Conservation (phyloP, 1,140 invertebrate genomes). For the Oedothorax gibbosus region DNA sequence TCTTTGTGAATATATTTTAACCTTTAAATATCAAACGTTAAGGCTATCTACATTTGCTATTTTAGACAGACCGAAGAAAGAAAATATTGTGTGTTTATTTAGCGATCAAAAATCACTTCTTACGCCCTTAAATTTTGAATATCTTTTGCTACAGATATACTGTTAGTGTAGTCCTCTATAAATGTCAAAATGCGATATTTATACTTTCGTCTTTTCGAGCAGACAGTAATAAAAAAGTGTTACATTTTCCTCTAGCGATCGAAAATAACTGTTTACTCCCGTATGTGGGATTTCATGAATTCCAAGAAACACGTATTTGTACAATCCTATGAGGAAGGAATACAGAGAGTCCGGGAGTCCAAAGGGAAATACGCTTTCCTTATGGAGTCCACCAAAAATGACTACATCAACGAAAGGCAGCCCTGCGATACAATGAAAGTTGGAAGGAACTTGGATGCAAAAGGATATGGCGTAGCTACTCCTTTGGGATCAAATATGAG, state of each 20-base stretch:
- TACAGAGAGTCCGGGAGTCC: constrained; percentile 81
- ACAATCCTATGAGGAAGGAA: constrained; percentile 85
- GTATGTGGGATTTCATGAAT: constrained; percentile 98
- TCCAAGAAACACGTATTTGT: constrained; percentile 85
- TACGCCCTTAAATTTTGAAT: no score
- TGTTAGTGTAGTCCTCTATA: no score
- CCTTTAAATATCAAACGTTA: no score
- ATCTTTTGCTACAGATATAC: no score
- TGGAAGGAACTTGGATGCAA: constrained; percentile 89
- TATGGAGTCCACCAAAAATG: constrained; percentile 93
- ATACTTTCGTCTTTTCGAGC: no score
- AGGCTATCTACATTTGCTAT: no score
- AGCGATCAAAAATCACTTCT: no score
- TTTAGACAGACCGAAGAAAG: no score
- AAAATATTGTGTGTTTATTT: no score
- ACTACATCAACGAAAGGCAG: constrained; percentile 91
- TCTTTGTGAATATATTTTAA: no score
- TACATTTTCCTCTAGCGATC: constrained; percentile 77
- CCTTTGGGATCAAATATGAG: constrained; percentile 88
- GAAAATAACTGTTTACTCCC: constrained; percentile 87
- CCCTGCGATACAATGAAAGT: constrained; percentile 97
- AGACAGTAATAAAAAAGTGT: background rate
- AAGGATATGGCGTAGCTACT: constrained; percentile 94
- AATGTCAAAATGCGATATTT: no score
- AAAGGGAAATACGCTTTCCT: constrained; percentile 94